Percentiles rank a stretch among this genome's conserved stretches.
Conservation (phyloP, 2,113 vertebrate species). For the Progne subis region DNA sequence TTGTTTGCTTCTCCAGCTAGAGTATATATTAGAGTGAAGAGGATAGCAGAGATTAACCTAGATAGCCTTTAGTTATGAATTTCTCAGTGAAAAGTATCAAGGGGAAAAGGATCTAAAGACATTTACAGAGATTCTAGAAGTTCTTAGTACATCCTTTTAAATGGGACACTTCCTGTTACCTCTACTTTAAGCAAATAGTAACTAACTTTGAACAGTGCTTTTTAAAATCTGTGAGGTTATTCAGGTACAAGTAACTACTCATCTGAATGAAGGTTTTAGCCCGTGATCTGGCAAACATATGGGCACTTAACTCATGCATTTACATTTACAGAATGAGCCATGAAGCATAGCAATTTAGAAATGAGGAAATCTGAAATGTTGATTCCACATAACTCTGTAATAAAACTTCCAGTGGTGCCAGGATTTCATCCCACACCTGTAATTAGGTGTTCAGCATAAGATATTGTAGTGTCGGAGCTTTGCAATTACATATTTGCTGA, state of each 20-base stretch:
- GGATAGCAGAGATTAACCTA: background rate
- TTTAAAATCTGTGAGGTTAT: background rate
- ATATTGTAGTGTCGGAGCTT: background rate
- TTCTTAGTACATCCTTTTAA: background rate
- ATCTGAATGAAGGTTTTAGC: background rate
- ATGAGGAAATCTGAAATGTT: slow-evolving; percentile 20
- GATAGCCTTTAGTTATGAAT: background rate
- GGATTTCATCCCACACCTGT: background rate
- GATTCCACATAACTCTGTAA: slow-evolving; percentile 5
- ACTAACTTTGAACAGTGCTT: background rate
- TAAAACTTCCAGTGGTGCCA: background rate
- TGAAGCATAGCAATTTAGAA: slow-evolving; percentile 1
- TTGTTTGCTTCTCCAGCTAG: background rate
- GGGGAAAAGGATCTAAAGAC: background rate
- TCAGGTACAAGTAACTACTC: background rate
- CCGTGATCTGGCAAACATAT: background rate
- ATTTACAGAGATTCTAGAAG: background rate
- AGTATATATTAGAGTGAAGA: background rate
- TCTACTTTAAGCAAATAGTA: background rate
- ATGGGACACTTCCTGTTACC: background rate
- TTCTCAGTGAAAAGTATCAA: background rate
- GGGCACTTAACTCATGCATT: slow-evolving; percentile 7
- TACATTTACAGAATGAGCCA: slow-evolving; percentile 30
- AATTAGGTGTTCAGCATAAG: background rate
- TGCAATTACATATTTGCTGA: background rate